Evolutionary conservation across 1,140 invertebrate species (phyloP), one percentile per base, ranked within the genome.

Genomic region (Lasioglossum albipes): DNA sequence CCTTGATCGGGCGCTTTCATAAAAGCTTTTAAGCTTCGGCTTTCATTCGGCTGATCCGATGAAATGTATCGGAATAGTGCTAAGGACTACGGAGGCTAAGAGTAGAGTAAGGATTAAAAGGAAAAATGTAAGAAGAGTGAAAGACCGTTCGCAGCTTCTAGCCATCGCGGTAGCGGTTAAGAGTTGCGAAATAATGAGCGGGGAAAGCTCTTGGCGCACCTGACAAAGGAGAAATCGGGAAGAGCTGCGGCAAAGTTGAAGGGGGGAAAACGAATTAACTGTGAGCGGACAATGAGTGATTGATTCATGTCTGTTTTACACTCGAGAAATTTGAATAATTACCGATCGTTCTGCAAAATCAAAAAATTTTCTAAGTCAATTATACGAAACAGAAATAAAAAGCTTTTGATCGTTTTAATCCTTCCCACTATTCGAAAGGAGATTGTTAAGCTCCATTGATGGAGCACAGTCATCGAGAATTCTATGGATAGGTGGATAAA

Each of bases 1-100:
- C 5, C 54, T 20, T 42, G 13, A 22, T 20, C 31, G 4, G 16
- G 6, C 13, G 6, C 13, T 12, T 66, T 45, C n/a, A 18, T 45
- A 13, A 36, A 77, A 77, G 75, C 75, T 77, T 77, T 73, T n/a
- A 73, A 79, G 31, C 31, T 6, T 41, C 16, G 27, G 31, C 13
- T n/a, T 79, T 79, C n/a, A 61, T n/a, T 18, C 31, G 61, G 45
- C 65, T 45, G 70, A 57, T 59, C 62, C 73, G 22, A 54, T 31
- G 64, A 75, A 66, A 66, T 66, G 31, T 41, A 41, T 45, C 49
- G 49, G n/a, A 16, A 49, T 13, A 18, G 16, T 16, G 49, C 7
- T 2, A 5, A 7, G 1, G 12, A 20, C 5, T 5, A 36, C 3
- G 36, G 57, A 0, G 16, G 69, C 27, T 20, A 27, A 64, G n/a